Evolutionary conservation across 2,797 vertebrate genomes (phyloP), one percentile per base, ranked within the genome.

Genomic region (Hypotaenidia philippensis): DNA sequence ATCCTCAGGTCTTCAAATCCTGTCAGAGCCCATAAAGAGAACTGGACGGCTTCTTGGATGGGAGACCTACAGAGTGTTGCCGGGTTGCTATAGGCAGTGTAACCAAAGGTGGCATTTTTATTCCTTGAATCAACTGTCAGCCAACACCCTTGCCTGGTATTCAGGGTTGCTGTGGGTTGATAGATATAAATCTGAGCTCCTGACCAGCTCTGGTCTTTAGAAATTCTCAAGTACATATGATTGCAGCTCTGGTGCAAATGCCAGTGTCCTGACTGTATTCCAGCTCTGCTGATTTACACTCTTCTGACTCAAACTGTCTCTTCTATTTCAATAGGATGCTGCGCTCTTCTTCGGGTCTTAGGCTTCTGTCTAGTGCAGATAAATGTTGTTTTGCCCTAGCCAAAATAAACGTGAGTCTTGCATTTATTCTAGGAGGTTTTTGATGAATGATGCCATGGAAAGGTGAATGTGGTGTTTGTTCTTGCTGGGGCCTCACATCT

Each of bases 171-270:
- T 93, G 84, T 90, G 94, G 80, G 70, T 88, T 94, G 80, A 78
- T 55, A 95, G 94, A 96, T 96, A 95, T 19, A 94, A 95, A 97
- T 95, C 94, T 91, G 79, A 95, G 79, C 61, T 95, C 79, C 94
- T 89, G 91, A 96, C 95, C 94, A 91, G 55, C 45, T 95, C 89
- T 92, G 76, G 68, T 94, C 94, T 94, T 93, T 75, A 87, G 81
- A 92, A 89, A 93, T 77, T 80, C 65, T 85, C 53, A 55, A 71
- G 65, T 40, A 76, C 20, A 68, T 69, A 89, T 93, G 61, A 81
- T 79, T 93, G 72, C 38, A 40, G n/a, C 52, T 78, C 72, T 81
- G 61, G 82, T 95, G 75, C 50, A 83, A 91, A 96, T 44, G 61
- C 65, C 57, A 29, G 38, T 36, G 59, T 55, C 55, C 34, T 92